Conservation (phyloP, 2,888 invertebrate genomes). For the Euspilapteryx auroguttella region DNA sequence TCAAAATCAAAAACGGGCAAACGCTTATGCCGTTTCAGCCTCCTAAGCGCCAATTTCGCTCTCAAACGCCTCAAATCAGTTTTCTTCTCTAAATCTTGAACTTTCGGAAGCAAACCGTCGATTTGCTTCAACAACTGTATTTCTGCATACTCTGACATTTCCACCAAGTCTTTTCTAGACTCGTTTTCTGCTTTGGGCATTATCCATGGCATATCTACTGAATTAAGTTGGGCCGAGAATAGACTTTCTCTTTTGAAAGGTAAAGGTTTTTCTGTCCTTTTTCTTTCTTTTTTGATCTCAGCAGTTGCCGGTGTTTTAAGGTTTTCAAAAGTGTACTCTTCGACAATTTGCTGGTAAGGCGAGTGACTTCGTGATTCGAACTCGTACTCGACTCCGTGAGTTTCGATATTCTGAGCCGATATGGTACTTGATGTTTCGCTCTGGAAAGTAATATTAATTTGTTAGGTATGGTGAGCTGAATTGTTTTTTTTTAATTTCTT, state of each 20-base stretch:
- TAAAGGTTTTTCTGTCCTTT: constrained; percentile 14
- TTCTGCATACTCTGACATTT: constrained; percentile 41
- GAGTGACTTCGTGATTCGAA: constrained; percentile 33
- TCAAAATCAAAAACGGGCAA: constrained; percentile 45
- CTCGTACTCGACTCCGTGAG: constrained; percentile 14
- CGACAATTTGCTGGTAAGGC: constrained; percentile 7
- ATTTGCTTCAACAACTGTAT: constrained; percentile 42
- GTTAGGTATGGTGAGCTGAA: too few species aligned
- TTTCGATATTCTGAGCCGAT: constrained; percentile 19
- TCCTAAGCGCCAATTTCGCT: constrained; percentile 34
- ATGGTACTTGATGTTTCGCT: constrained; percentile 40
- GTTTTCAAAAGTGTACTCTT: background rate
- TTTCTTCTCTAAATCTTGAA: constrained; percentile 24
- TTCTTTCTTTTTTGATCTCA: background rate
- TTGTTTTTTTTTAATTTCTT: too few species aligned
- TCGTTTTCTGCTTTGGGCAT: constrained; percentile 12
- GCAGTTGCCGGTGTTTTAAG: background rate
- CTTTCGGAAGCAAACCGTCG: constrained; percentile 28
- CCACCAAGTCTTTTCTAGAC: constrained; percentile 17
- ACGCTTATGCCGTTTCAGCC: constrained; percentile 42
- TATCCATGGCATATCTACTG: constrained; percentile 34
- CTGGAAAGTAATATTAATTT: constrained; percentile 13
- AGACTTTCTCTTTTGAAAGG: constrained; percentile 19
- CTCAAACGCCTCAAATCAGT: constrained; percentile 22
- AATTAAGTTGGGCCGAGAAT: constrained; percentile 31